Percentiles rank a stretch among this genome's conserved stretches.
Evolutionary conservation across 2,888 invertebrate genomes (phyloP).

Genomic region (Caenorhabditis angaria): DNA sequence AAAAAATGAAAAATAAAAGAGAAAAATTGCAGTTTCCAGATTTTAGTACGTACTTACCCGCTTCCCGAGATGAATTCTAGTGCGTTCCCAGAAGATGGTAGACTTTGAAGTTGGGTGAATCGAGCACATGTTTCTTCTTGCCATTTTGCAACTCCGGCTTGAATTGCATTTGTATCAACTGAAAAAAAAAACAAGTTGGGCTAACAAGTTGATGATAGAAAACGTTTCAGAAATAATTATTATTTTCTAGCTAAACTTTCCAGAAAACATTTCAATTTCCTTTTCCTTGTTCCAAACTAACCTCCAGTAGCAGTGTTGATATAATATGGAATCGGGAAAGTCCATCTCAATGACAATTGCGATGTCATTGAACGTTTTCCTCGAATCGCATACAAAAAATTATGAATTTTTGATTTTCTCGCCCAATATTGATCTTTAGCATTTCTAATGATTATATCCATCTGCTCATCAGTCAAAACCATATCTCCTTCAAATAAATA

Average conservation of each 20-base stretch:
- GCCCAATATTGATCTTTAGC: constrained; percentile 50
- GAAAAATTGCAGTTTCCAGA: too few species aligned
- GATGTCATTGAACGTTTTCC: constrained; percentile 57
- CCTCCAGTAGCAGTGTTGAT: constrained; percentile 57
- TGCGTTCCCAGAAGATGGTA: constrained; percentile 24
- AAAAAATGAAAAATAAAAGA: constrained; percentile 9
- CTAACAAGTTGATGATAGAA: too few species aligned
- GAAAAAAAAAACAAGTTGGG: constrained; percentile 7
- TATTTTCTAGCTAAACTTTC: too few species aligned
- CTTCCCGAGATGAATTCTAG: constrained; percentile 55
- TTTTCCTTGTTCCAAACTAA: constrained; percentile 7
- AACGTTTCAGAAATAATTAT: too few species aligned
- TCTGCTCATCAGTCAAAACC: constrained; percentile 61
- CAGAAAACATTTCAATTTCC: neutral
- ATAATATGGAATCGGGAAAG: constrained; percentile 60
- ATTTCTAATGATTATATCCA: constrained; percentile 51
- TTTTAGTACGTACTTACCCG: too few species aligned
- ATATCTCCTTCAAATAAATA: constrained; percentile 70
- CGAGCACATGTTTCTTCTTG: constrained; percentile 59
- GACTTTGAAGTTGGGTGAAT: constrained; percentile 48
- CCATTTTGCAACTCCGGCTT: constrained; percentile 62
- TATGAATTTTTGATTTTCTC: constrained; percentile 20
- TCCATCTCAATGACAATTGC: constrained; percentile 42
- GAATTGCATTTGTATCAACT: constrained; percentile 55
- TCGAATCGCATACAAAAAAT: constrained; percentile 26